Evolutionary conservation across 2,113 vertebrate genomes (phyloP), one percentile per base, ranked within the genome.

Genomic region (Bambusicola thoracicus): DNA sequence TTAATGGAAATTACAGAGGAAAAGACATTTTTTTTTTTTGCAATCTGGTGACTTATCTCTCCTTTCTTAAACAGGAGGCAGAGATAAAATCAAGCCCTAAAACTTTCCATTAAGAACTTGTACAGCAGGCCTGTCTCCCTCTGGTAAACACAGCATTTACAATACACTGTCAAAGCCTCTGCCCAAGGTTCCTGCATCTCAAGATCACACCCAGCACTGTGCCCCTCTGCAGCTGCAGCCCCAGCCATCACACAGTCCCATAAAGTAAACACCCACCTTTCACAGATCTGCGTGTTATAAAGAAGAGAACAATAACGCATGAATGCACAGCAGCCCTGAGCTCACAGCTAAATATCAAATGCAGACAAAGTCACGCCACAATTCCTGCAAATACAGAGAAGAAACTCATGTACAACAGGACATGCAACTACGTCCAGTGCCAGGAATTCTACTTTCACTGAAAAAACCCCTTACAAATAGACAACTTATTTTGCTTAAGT

Each of bases 201-300:
- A 36, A 30, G 6, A n/a, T 7, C 6, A 44, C 30, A 76, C 6
- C 36, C 4, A 11, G 34, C 1, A 0, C 19, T 4, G 34, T 2
- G 24, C 55, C 62, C 25, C n/a, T 66, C 21, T 58, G 29, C 49
- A 63, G 34, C n/a, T 25, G 49, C 49, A 81, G 29, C 32, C n/a
- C 30, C 40, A 16, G 1, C 56, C 32, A 49, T 14, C 29, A 8
- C 0, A 67, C 2, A 0, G 15, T 3, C 65, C 20, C 20, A 55
- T 1, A 4, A 67, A 65, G 11, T 4, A 9, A 69, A 51, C 1
- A 34, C 46, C 29, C 43, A 38, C 8, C 74, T 10, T 32, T 10
- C 46, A 89, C 4, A 15, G 41, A 36, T 32, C 30, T 22, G 10
- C 9, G 32, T 44, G 16, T 38, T 78, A 77, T 49, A 32, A 66